Evolutionary conservation across 2,888 invertebrate species (phyloP).

Genomic region (Synergus gifuensis): DNA sequence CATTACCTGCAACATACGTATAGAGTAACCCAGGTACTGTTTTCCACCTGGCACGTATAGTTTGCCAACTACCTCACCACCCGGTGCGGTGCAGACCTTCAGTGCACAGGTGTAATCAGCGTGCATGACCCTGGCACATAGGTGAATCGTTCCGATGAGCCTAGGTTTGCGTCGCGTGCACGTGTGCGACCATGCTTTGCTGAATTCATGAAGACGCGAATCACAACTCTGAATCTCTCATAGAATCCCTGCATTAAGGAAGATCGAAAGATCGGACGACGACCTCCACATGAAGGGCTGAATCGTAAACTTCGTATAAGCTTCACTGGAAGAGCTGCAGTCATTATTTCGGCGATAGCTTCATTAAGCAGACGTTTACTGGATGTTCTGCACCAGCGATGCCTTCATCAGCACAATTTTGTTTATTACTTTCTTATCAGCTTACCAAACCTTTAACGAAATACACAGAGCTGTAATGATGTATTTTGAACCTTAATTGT

Average conservation of each 20-base stretch:
- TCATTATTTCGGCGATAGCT: conserved; percentile 41
- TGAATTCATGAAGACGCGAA: conserved; percentile 4
- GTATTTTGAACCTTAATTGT: too few species aligned
- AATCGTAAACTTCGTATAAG: conserved; percentile 35
- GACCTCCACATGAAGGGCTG: conserved; percentile 42
- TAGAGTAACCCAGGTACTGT: conserved; percentile 8
- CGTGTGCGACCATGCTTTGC: conserved; percentile 5
- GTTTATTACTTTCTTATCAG: neutral
- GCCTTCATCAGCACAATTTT: neutral
- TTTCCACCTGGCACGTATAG: conserved; percentile 42
- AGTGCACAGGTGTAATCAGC: conserved; percentile 31
- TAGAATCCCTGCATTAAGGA: conserved; percentile 28
- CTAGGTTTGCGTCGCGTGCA: conserved; percentile 6
- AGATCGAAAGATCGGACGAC: conserved; percentile 42
- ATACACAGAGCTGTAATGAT: too few species aligned
- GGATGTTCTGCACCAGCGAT: neutral
- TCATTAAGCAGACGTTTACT: conserved; percentile 41
- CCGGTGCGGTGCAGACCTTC: conserved; percentile 40
- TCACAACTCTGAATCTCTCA: neutral
- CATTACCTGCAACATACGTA: neutral
- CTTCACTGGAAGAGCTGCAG: conserved; percentile 6
- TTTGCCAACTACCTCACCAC: conserved; percentile 32
- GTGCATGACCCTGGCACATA: conserved; percentile 25
- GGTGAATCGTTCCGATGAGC: conserved; percentile 31
- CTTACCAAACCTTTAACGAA: too few species aligned